These are phyloP conservation scores for Muscicapa striata DNA, from an alignment of 2,797 vertebrate species.

Conservation along the genomic window DNA sequence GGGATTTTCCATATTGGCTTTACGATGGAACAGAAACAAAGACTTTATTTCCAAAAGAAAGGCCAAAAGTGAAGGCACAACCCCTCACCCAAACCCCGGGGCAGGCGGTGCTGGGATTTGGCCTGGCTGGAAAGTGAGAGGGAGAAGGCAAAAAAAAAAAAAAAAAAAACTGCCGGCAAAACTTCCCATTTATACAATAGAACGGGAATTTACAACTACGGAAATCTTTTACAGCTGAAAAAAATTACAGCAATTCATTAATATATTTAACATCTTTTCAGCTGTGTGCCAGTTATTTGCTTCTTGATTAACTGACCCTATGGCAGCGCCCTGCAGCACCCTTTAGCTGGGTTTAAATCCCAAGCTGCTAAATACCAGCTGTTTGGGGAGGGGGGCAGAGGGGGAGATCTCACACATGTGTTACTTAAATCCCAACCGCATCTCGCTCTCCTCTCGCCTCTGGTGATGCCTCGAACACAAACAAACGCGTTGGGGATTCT, in stretches of 20 bases:
- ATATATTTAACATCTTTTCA: neutral
- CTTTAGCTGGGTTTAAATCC: conserved; percentile 54
- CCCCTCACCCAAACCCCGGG: neutral
- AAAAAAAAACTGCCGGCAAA: neutral
- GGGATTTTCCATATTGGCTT: accelerated
- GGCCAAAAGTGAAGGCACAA: neutral
- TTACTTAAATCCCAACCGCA: conserved; percentile 61
- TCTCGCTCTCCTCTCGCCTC: neutral
- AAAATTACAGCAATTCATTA: neutral
- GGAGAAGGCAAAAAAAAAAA: neutral
- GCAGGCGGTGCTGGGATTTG: neutral
- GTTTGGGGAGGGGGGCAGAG: conserved; percentile 3
- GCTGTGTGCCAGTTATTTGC: neutral
- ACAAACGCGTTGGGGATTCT: neutral
- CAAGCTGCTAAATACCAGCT: conserved; percentile 65
- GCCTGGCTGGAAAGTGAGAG: neutral
- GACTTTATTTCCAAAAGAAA: neutral
- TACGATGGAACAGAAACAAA: neutral
- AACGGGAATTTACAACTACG: neutral
- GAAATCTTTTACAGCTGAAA: neutral
- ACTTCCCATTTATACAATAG: neutral
- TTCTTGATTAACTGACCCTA: neutral
- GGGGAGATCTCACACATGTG: conserved; percentile 54
- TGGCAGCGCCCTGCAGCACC: neutral
- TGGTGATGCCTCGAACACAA: conserved; percentile 36